These are phyloP conservation scores for Maniola hyperantus DNA, from an alignment of 2,888 invertebrate species.

Conservation along the genomic window DNA sequence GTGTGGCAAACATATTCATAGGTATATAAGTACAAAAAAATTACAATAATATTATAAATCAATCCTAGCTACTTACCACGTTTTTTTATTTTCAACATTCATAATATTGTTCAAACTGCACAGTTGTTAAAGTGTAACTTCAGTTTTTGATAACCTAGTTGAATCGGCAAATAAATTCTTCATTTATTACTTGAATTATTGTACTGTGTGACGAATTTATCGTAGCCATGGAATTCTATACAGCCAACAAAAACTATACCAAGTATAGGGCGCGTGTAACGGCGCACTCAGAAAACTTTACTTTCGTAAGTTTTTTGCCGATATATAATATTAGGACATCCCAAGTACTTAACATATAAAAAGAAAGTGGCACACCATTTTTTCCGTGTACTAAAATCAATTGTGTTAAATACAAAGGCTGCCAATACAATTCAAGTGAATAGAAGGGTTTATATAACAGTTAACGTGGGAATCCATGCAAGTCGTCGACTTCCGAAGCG, in stretches of 20 bases:
- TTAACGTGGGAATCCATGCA: constrained; percentile 49
- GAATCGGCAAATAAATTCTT: too few species aligned
- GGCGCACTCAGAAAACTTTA: background rate
- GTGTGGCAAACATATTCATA: background rate
- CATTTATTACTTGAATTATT: too few species aligned
- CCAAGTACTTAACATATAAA: background rate
- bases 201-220: background rate
- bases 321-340: background rate
- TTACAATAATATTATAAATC: background rate
- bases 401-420: constrained; percentile 18
- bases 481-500: constrained; percentile 44
- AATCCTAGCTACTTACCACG: background rate
- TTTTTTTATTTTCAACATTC: background rate
- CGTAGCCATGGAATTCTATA: background rate
- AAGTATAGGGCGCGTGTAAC: background rate
- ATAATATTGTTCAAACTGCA: background rate
- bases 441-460: constrained; percentile 12
- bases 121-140: too few species aligned
- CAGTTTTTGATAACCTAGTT: too few species aligned
- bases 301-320: background rate
- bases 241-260: background rate
- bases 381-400: background rate
- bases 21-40: background rate
- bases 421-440: constrained; percentile 16
- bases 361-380: background rate